Percentiles rank a stretch among this genome's conserved stretches.
phyloP scores from a whole-genome alignment of 2,888 invertebrate species.

The Aplocera efformata region DNA sequence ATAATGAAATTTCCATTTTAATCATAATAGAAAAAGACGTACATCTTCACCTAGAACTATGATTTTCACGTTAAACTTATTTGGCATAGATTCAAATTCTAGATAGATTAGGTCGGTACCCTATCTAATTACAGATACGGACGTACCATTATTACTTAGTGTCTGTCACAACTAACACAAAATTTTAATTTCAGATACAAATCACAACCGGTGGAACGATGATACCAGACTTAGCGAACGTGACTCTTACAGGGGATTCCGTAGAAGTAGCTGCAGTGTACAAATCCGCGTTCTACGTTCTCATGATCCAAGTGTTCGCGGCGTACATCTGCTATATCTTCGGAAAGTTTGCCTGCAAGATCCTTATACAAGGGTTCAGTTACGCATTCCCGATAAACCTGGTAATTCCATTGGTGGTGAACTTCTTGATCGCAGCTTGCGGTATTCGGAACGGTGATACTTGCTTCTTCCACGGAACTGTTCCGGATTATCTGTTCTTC shows the following conservation, averaged over 20 bases:
- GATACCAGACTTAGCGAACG: conserved; percentile 87
- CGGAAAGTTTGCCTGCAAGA: conserved; percentile 97
- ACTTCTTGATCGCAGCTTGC: conserved; percentile 92
- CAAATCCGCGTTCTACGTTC: conserved; percentile 87
- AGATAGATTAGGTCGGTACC: too few relatives aligned
- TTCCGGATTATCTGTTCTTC: conserved; percentile 95
- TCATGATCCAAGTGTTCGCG: conserved; percentile 89
- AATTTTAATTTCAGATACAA: conserved; percentile 83
- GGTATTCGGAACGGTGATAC: conserved; percentile 92
- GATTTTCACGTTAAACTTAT: too few relatives aligned
- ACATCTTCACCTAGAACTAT: too few relatives aligned
- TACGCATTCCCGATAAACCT: conserved; percentile 98
- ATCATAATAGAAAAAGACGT: too few relatives aligned
- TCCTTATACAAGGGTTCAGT: conserved; percentile 97
- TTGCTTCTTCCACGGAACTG: conserved; percentile 91
- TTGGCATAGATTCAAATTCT: too few relatives aligned
- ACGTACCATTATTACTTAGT: too few relatives aligned
- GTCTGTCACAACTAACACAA: too few relatives aligned
- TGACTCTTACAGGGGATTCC: conserved; percentile 87
- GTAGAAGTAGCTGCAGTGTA: conserved; percentile 85
- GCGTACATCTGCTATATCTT: conserved; percentile 95
- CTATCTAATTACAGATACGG: too few relatives aligned
- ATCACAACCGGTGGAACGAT: conserved; percentile 80
- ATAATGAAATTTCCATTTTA: too few relatives aligned
- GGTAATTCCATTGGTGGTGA: conserved; percentile 94